These are phyloP conservation scores for Cartodere bifasciata DNA, from an alignment of 2,888 invertebrate genomes.

Conservation along the genomic window DNA sequence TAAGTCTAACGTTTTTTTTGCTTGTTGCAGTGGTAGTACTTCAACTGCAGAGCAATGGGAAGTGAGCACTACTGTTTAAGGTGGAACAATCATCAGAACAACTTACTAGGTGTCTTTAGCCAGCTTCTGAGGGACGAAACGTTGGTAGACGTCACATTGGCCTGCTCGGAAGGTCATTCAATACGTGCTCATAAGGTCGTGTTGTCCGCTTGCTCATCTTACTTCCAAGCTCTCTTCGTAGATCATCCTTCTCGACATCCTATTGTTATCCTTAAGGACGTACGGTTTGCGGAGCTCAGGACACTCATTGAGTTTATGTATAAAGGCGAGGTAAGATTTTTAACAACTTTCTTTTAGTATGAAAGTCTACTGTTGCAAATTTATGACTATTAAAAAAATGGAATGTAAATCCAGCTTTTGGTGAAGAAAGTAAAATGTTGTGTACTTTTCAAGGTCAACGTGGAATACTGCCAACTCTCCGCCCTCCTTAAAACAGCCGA, in stretches of 20 bases:
- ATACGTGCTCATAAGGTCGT: slow-evolving; percentile 91
- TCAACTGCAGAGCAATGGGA: slow-evolving; percentile 63
- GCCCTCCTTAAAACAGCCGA: slow-evolving; percentile 85
- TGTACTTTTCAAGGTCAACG: no score
- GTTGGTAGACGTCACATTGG: slow-evolving; percentile 91
- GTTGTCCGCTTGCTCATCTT: slow-evolving; percentile 89
- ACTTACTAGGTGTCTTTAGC: slow-evolving; percentile 94
- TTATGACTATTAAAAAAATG: no score
- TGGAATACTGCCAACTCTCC: slow-evolving; percentile 85
- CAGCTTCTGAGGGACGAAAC: slow-evolving; percentile 91
- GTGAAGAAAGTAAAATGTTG: no score
- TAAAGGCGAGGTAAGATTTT: slow-evolving; percentile 90
- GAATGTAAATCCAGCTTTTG: no score
- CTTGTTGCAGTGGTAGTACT: slow-evolving; percentile 51
- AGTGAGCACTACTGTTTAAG: slow-evolving; percentile 98
- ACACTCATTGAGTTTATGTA: slow-evolving; percentile 94
- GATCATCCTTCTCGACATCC: slow-evolving; percentile 83
- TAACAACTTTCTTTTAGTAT: no score
- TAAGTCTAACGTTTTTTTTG: slow-evolving; percentile 20
- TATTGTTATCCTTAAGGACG: slow-evolving; percentile 91
- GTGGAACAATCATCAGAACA: slow-evolving; percentile 98
- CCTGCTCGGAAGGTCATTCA: slow-evolving; percentile 90
- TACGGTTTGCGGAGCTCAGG: slow-evolving; percentile 77
- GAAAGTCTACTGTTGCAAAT: no score
- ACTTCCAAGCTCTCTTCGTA: slow-evolving; percentile 86